These are phyloP conservation scores for Phalanger gymnotis DNA, from an alignment of 2,797 vertebrate genomes.

Conservation along the genomic window DNA sequence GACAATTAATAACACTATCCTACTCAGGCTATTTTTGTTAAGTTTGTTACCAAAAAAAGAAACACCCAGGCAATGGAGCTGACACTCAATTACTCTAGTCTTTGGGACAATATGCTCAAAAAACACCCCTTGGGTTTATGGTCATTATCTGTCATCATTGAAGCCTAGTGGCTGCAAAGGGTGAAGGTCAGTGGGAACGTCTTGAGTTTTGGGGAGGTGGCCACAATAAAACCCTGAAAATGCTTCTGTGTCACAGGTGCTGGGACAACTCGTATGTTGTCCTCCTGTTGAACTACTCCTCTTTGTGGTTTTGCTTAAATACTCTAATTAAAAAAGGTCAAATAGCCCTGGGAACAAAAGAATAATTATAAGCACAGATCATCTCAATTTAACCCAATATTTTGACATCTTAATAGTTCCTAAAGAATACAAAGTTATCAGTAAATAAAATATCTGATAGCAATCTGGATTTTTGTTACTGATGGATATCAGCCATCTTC, in stretches of 20 bases:
- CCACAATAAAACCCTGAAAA: neutral
- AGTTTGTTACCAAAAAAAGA: constrained; percentile 50
- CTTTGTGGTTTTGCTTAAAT: neutral
- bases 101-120: neutral
- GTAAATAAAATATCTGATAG: neutral
- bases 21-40: constrained; percentile 52
- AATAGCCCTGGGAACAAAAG: neutral
- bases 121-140: neutral
- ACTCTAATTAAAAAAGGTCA: neutral
- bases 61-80: neutral
- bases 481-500: neutral
- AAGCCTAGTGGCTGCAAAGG: neutral
- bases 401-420: neutral
- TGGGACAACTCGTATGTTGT: neutral
- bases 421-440: neutral
- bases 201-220: neutral
- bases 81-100: neutral
- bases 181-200: constrained; percentile 10
- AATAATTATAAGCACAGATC: neutral
- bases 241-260: neutral
- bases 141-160: constrained; percentile 22
- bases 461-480: neutral
- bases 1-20: constrained; percentile 20
- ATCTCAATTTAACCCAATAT: neutral
- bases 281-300: neutral